These are phyloP conservation scores for Eulemur coronatus DNA, from an alignment of 2,797 vertebrate genomes.

Conservation along the genomic window DNA sequence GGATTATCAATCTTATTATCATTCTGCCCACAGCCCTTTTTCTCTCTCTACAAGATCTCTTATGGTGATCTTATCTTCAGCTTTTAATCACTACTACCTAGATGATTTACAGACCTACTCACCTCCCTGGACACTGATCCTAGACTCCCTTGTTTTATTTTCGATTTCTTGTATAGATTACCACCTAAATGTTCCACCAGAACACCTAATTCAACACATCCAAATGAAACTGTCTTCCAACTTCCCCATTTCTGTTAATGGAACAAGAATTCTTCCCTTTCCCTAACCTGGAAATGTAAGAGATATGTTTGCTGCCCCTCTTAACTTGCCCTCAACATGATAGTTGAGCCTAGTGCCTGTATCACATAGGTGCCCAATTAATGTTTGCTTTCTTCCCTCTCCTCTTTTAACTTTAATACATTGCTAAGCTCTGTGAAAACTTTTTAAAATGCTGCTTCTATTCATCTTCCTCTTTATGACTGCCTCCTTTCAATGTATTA, in stretches of 20 bases:
- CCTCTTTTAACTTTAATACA: background rate
- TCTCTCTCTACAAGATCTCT: background rate
- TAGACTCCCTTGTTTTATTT: background rate
- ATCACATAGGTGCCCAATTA: background rate
- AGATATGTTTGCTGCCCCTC: background rate
- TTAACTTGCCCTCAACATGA: background rate
- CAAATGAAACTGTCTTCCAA: background rate
- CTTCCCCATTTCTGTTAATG: background rate
- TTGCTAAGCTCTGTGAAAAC: background rate
- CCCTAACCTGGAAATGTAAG: background rate
- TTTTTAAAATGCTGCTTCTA: background rate
- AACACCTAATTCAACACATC: background rate
- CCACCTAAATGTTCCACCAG: background rate
- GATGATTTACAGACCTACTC: background rate
- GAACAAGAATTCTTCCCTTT: background rate
- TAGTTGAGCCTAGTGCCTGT: background rate
- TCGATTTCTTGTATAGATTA: background rate
- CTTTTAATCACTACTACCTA: background rate
- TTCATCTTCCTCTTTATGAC: background rate
- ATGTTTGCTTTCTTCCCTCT: background rate
- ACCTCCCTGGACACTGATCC: background rate
- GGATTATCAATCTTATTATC: background rate
- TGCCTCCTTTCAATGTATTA: background rate
- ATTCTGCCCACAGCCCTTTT: background rate
- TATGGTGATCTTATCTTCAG: background rate